Base-by-base conservation (phyloP, 1,140 invertebrate genomes). In the Drosophila sucinea region DNA sequence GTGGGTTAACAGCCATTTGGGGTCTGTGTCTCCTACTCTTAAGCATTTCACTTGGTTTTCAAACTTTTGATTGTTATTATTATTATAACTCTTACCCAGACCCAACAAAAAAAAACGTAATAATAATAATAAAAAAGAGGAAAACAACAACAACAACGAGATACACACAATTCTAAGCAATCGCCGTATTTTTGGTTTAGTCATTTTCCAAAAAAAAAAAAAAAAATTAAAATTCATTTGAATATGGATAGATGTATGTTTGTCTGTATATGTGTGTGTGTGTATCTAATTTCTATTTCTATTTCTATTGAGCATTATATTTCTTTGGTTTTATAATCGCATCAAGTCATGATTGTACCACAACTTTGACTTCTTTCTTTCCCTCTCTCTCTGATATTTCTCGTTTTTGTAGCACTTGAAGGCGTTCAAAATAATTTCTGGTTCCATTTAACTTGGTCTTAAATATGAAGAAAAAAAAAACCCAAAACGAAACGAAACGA, bases 281-380 rank as follows among this genome's bases (percentile, higher is more conserved):
- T 89, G 79, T 87, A 74, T 86, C 83, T 87, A 87, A 87, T 87
- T 87, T 87, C 83, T 87, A 89, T 87, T 67, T 71, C 38, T 67
- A 60, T 72, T 87, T 78, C 64, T 81, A 69, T 81, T 76, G 78
- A 66, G 64, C 79, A 65, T 77, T 81, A 74, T 80, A 65, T 63
- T 68, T 70, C 55, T 61, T 68, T 73, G 63, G 74, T 78, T 87
- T 85, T 89, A 81, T 89, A 89, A 89, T 89, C 84, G 84, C 85
- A 89, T 89, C 84, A 89, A 89, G 84, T 89, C 84, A 89, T 89
- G 84, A 89, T 90, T 89, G 84, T 71, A 71, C 81, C 83, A 85
- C 73, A 78, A 85, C 73, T 85, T 81, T 69, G 74, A 73, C 68
- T 69, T 57, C 63, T 73, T 58, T 64, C 68, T 77, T 38, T 72